These are phyloP conservation scores for Apteryx owenii DNA, from an alignment of 2,113 vertebrate species.

Conservation along the genomic window DNA sequence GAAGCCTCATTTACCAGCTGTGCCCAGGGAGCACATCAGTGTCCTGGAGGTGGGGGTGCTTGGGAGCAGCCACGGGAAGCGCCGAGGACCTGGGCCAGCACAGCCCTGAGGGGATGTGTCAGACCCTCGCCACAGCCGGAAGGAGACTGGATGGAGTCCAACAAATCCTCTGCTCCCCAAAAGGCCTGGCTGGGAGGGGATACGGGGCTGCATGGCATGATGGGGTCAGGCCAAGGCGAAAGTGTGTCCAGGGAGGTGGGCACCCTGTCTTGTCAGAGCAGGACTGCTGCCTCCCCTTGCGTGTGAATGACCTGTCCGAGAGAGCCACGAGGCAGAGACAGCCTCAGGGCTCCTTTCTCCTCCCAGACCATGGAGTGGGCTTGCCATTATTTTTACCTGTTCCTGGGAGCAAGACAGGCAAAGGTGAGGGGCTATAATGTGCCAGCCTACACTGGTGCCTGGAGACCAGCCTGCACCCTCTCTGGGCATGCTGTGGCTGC, in stretches of 20 bases:
- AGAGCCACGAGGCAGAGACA: neutral
- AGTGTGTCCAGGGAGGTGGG: too few relatives aligned
- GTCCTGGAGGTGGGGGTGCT: neutral
- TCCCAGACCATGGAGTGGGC: rapidly evolving
- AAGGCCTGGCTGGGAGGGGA: too few relatives aligned
- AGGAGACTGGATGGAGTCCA: too few relatives aligned
- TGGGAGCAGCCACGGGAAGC: neutral
- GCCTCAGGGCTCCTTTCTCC: neutral
- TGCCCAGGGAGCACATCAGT: neutral
- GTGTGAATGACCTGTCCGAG: too few relatives aligned
- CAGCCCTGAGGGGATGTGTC: too few relatives aligned
- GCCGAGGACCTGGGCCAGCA: neutral
- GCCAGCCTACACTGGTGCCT: rapidly evolving
- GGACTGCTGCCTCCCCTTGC: too few relatives aligned
- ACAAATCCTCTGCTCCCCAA: too few relatives aligned
- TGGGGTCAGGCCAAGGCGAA: too few relatives aligned
- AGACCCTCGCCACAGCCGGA: neutral
- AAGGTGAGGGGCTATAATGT: neutral
- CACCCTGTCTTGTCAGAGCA: too few relatives aligned
- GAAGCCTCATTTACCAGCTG: neutral
- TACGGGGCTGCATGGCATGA: too few relatives aligned
- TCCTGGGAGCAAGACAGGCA: neutral
- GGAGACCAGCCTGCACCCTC: too few relatives aligned
- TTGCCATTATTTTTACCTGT: neutral
- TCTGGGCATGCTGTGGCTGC: neutral